These are phyloP conservation scores for Mimachlamys varia DNA, from an alignment of 2,888 invertebrate genomes.

Conservation along the genomic window DNA sequence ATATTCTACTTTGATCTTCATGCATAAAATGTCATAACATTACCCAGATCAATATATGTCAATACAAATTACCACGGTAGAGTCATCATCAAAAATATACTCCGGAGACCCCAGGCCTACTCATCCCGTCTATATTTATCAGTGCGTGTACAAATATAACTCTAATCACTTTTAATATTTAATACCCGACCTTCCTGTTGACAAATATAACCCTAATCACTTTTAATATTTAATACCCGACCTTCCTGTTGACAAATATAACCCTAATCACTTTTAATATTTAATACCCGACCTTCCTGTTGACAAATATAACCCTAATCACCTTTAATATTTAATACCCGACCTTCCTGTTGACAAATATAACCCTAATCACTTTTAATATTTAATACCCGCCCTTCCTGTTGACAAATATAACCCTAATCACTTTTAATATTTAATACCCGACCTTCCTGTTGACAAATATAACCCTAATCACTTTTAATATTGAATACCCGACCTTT, in stretches of 20 bases:
- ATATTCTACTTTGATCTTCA: not conserved
- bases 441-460: not conserved
- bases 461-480: not conserved
- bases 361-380: not conserved
- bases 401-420: not conserved
- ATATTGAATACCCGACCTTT: not conserved
- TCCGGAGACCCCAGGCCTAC: too few species aligned
- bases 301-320: not conserved
- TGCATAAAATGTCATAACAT: not conserved
- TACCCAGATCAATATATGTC: not conserved
- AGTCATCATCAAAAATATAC: not conserved
- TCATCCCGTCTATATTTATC: not conserved
- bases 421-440: not conserved
- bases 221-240: not conserved
- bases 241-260: not conserved
- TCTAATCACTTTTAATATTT: not conserved
- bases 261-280: not conserved
- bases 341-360: not conserved
- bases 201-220: not conserved
- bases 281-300: not conserved
- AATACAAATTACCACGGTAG: not conserved
- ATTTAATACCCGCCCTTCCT: not conserved
- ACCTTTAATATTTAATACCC: not conserved
- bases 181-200: not conserved
- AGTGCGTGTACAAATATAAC: not conserved